A percentile compares a stretch with the other conserved stretches of the same genome.
Evolutionary conservation across 2,888 invertebrate genomes (phyloP).

Genomic region (Halocaridina rubra): DNA sequence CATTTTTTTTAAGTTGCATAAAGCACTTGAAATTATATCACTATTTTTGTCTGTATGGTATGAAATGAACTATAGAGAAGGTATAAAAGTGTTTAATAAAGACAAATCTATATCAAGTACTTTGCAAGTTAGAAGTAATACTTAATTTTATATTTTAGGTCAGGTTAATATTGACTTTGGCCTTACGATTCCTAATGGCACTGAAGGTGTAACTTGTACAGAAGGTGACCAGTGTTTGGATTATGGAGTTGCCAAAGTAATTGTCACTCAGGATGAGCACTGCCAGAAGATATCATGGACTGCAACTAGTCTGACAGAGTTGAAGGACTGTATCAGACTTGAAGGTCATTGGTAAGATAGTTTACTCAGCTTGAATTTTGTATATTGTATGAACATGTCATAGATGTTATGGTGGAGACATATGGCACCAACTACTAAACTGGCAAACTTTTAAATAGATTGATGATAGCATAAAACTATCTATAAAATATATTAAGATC

Average conservation of each 20-base stretch:
- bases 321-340: slow-evolving; percentile 44
- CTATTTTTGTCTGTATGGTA: too few relatives aligned
- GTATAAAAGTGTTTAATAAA: background rate
- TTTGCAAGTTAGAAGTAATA: too few relatives aligned
- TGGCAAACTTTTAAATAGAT: too few relatives aligned
- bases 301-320: background rate
- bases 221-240: slow-evolving; percentile 50
- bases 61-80: too few relatives aligned
- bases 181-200: slow-evolving; percentile 43
- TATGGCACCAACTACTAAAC: too few relatives aligned
- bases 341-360: slow-evolving; percentile 51
- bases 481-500: too few relatives aligned
- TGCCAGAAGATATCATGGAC: slow-evolving; percentile 56
- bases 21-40: background rate
- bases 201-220: slow-evolving; percentile 20
- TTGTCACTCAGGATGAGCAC: slow-evolving; percentile 45
- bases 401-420: too few relatives aligned
- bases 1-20: background rate
- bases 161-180: slow-evolving; percentile 50
- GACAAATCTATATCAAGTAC: background rate
- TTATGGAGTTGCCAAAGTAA: slow-evolving; percentile 42
- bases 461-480: too few relatives aligned
- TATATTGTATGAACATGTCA: background rate
- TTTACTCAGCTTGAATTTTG: too few relatives aligned
- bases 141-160: slow-evolving; percentile 20